Evolutionary conservation across 2,797 vertebrate genomes (phyloP).

Genomic region (Coregonus sp.): DNA sequence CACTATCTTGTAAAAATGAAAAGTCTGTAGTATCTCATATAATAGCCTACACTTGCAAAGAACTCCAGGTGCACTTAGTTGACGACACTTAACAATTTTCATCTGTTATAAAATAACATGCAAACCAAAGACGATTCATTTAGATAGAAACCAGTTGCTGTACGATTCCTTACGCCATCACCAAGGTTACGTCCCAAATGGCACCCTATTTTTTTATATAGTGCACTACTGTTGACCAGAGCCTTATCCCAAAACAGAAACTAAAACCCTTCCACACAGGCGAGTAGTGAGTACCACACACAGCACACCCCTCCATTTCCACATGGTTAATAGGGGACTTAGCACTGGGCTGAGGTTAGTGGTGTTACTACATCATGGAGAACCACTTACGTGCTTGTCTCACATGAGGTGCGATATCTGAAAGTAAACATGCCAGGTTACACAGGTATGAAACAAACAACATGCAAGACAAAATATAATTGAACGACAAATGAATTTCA

Average conservation of each 20-base stretch:
- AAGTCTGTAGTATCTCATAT: too few species aligned
- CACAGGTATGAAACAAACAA: constrained; percentile 18
- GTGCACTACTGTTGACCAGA: neutral
- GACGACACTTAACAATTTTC: too few species aligned
- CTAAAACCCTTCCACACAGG: neutral
- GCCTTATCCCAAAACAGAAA: neutral
- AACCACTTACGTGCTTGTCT: constrained; percentile 88
- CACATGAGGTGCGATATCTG: constrained; percentile 85
- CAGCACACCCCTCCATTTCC: neutral
- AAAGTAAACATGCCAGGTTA: constrained; percentile 84
- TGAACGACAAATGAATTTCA: neutral
- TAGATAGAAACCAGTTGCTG: neutral
- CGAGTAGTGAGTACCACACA: neutral
- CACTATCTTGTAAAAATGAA: too few species aligned
- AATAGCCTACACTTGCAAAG: too few species aligned
- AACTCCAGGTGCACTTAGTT: too few species aligned
- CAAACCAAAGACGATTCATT: neutral
- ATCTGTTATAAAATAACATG: neutral
- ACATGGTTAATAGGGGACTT: constrained; percentile 42
- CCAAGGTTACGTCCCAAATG: neutral
- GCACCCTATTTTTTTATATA: neutral
- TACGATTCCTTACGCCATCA: neutral
- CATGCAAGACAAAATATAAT: neutral
- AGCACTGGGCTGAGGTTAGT: constrained; percentile 55
- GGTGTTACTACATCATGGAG: constrained; percentile 53